Percentiles rank a stretch among this genome's conserved stretches.
Conservation (phyloP, 2,797 vertebrate genomes). For the Helicolenus hilgendorfi region DNA sequence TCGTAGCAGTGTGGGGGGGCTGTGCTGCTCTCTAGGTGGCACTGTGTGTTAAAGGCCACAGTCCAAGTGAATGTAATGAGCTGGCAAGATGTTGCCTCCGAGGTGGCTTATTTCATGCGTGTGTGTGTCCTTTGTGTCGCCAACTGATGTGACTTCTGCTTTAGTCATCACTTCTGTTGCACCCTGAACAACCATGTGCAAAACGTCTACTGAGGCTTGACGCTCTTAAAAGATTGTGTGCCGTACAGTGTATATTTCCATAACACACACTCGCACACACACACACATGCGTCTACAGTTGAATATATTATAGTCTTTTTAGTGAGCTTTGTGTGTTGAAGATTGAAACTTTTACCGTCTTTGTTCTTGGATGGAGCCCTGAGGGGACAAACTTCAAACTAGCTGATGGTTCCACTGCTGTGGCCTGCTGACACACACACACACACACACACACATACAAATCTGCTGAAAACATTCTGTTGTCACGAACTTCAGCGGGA, state of each 20-base stretch:
- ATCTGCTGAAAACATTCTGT: conserved; percentile 51
- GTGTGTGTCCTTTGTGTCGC: conserved; percentile 61
- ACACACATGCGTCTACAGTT: not conserved
- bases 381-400: conserved; percentile 39
- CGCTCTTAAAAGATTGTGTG: not conserved
- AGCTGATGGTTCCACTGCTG: conserved; percentile 34
- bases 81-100: conserved; percentile 75
- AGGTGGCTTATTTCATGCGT: conserved; percentile 54
- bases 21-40: conserved; percentile 48
- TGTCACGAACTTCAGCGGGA: conserved; percentile 1
- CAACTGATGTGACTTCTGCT: conserved; percentile 63
- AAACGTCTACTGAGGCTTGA: not conserved
- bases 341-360: conserved; percentile 37
- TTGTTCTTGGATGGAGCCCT: conserved; percentile 32
- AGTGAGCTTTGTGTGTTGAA: conserved; percentile 14
- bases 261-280: not conserved
- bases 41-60: conserved; percentile 62
- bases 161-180: conserved; percentile 61
- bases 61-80: conserved; percentile 66
- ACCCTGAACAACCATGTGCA: not conserved
- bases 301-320: not conserved
- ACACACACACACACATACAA: not conserved
- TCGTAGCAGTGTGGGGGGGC: conserved; percentile 31
- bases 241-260: not conserved
- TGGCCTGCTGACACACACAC: not conserved